Conservation (phyloP, 2,113 vertebrate genomes). For the Trinectes maculatus region DNA sequence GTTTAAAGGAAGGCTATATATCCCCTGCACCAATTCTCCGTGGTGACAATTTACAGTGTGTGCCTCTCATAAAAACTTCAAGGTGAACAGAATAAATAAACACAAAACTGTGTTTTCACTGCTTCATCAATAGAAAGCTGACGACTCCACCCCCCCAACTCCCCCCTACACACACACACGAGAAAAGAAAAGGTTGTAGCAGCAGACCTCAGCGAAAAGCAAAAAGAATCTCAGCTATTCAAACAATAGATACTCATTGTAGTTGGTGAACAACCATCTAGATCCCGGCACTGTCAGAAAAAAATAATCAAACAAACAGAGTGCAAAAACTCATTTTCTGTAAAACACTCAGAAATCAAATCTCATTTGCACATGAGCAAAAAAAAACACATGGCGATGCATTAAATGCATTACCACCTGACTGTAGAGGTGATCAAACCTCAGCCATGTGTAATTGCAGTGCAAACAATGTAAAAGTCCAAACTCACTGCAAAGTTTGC, state of each 20-base stretch:
- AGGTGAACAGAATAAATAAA: constrained; percentile 11
- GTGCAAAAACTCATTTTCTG: no score
- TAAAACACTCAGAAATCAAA: no score
- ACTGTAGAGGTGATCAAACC: constrained; percentile 15
- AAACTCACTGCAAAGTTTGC: constrained; percentile 15
- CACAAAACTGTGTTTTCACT: neutral
- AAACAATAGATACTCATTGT: constrained; percentile 16
- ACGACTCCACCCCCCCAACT: no score
- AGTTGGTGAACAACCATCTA: neutral
- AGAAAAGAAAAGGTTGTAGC: constrained; percentile 8
- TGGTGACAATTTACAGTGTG: neutral
- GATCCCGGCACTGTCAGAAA: no score
- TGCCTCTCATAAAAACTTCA: constrained; percentile 1
- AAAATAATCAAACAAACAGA: neutral
- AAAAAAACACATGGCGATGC: neutral
- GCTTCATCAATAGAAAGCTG: constrained; percentile 1
- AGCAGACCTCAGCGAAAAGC: no score
- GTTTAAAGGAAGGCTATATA: constrained; percentile 2
- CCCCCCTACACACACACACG: no score
- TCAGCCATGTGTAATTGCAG: neutral
- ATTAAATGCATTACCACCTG: neutral
- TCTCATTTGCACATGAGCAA: no score
- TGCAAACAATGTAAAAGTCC: constrained; percentile 25
- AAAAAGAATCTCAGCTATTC: neutral
- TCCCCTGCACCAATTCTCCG: neutral